These are phyloP conservation scores for Cartodere bifasciata DNA, from an alignment of 2,888 invertebrate species.

Conservation along the genomic window DNA sequence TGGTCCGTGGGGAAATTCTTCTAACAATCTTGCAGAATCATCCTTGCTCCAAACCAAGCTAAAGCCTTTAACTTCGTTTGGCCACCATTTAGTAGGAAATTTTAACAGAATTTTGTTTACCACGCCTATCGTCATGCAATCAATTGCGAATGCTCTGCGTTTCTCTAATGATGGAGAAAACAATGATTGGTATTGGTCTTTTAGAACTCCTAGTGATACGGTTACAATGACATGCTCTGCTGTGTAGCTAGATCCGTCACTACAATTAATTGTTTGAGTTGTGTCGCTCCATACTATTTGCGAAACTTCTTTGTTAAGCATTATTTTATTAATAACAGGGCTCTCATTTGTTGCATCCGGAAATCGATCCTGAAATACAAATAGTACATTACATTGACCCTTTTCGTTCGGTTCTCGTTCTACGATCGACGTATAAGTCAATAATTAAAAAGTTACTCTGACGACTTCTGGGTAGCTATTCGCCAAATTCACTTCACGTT, in stretches of 20 bases:
- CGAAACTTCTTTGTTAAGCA: constrained; percentile 28
- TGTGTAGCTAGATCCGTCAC: constrained; percentile 36
- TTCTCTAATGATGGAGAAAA: constrained; percentile 18
- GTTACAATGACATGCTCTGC: constrained; percentile 54
- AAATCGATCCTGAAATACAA: constrained; percentile 25
- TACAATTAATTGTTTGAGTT: constrained; percentile 28
- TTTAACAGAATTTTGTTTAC: constrained; percentile 18
- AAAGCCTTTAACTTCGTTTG: constrained; percentile 8
- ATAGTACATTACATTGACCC: no score
- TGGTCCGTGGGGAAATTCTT: constrained; percentile 7
- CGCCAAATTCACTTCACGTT: no score
- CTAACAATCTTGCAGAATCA: constrained; percentile 11
- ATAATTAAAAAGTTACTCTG: no score
- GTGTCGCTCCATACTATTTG: constrained; percentile 25
- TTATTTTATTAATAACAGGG: constrained; percentile 26
- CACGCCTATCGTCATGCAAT: constrained; percentile 19
- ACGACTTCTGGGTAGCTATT: no score
- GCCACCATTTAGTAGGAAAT: constrained; percentile 19
- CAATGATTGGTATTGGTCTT: constrained; percentile 15
- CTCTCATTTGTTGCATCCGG: constrained; percentile 21
- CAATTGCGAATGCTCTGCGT: constrained; percentile 19
- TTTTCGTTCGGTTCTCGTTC: no score
- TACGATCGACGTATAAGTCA: no score
- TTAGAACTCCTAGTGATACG: constrained; percentile 22
- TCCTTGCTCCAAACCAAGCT: constrained; percentile 18